Percentiles rank a stretch among this genome's conserved stretches.
Evolutionary conservation across 2,888 invertebrate genomes (phyloP).

Genomic region (Mellilla xanthometata): DNA sequence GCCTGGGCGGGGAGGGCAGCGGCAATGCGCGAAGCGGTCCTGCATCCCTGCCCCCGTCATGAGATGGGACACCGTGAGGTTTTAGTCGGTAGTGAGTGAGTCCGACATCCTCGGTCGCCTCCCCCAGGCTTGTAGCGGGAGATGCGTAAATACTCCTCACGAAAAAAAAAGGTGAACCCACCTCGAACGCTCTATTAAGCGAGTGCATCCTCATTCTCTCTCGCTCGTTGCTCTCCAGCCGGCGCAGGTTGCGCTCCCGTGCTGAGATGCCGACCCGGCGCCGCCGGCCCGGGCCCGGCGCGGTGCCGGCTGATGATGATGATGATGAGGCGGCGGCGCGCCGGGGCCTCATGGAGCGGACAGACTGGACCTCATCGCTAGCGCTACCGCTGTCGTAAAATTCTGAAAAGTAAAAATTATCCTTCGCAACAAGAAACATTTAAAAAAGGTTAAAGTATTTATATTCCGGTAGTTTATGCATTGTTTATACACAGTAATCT

Average conservation of each 20-base stretch:
- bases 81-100: too few species aligned
- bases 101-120: too few species aligned
- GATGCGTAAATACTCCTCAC: too few species aligned
- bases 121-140: too few species aligned
- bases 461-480: too few species aligned
- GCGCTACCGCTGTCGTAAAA: constrained; percentile 70
- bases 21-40: too few species aligned
- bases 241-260: constrained; percentile 91
- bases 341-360: constrained; percentile 52
- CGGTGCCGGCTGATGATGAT: constrained; percentile 47
- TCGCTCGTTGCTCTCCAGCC: constrained; percentile 95
- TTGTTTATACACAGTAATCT: too few species aligned
- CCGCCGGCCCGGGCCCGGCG: constrained; percentile 74
- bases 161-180: constrained; percentile 40
- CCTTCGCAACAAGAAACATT: too few species aligned
- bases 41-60: too few species aligned
- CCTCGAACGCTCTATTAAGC: constrained; percentile 95
- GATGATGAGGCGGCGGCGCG: constrained; percentile 58
- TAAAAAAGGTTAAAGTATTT: too few species aligned
- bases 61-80: too few species aligned
- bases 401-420: constrained; percentile 60
- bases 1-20: too few species aligned
- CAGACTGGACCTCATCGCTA: constrained; percentile 58
- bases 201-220: constrained; percentile 97
- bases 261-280: constrained; percentile 90